These are phyloP conservation scores for Ancistrus triradiatus DNA, from an alignment of 2,113 vertebrate genomes.

Conservation along the genomic window DNA sequence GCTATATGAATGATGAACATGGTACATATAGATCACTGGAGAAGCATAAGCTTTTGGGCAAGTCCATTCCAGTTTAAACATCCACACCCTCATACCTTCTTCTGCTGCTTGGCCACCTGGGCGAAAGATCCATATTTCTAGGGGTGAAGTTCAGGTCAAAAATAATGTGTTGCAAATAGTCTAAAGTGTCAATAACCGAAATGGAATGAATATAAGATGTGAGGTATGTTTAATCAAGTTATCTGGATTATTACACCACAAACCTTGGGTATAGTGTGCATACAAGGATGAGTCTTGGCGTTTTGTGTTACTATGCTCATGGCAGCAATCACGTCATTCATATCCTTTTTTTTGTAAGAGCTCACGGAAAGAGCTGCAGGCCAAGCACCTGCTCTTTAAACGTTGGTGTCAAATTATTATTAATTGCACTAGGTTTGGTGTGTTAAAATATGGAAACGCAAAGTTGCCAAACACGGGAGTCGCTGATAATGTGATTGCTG, in stretches of 20 bases:
- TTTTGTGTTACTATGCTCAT: too few relatives aligned
- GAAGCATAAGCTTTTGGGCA: constrained; percentile 11
- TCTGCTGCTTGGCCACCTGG: not conserved
- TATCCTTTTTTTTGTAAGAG: constrained; percentile 11
- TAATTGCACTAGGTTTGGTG: too few relatives aligned
- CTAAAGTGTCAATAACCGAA: too few relatives aligned
- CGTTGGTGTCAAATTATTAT: too few relatives aligned
- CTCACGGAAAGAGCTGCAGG: constrained; percentile 34
- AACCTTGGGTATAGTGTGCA: too few relatives aligned
- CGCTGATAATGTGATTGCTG: not conserved
- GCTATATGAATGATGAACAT: not conserved
- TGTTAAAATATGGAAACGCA: too few relatives aligned
- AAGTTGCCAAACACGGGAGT: not conserved
- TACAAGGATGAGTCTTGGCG: too few relatives aligned
- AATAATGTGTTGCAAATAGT: too few relatives aligned
- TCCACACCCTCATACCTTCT: constrained; percentile 38
- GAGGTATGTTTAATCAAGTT: too few relatives aligned
- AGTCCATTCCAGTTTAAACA: constrained; percentile 28
- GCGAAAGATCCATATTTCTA: not conserved
- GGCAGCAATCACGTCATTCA: too few relatives aligned
- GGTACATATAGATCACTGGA: not conserved
- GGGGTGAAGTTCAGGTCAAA: not conserved
- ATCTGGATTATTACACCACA: too few relatives aligned
- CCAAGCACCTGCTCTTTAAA: constrained; percentile 44
- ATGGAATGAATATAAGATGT: too few relatives aligned